phyloP scores from a whole-genome alignment of 1,140 invertebrate genomes.

The Helicoverpa armigera region DNA sequence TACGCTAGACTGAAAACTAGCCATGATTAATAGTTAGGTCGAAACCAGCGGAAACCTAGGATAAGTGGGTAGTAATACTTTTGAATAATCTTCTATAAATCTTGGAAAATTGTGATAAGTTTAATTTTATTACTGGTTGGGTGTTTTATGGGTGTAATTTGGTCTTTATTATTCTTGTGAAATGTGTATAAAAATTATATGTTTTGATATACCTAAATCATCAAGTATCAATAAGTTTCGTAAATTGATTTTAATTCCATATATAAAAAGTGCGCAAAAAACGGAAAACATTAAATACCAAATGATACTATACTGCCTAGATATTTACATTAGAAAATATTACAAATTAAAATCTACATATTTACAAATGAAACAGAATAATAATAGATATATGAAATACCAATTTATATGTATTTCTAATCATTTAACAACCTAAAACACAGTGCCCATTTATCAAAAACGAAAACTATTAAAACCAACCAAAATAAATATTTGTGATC shows the following conservation, averaged over 20 bases:
- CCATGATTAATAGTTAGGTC: conserved; percentile 40
- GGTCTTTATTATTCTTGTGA: not conserved
- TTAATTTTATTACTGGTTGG: conserved; percentile 19
- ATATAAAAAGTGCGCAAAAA: too few relatives aligned
- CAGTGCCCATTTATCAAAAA: not conserved
- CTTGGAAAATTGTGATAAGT: conserved; percentile 31
- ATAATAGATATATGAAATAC: too few relatives aligned
- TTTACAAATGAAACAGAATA: too few relatives aligned
- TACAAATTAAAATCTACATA: too few relatives aligned
- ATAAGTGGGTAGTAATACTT: conserved; percentile 36
- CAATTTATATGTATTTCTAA: too few relatives aligned
- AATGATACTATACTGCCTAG: too few relatives aligned
- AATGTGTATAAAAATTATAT: not conserved
- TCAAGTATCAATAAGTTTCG: too few relatives aligned
- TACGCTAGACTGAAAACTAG: conserved; percentile 8
- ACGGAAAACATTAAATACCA: too few relatives aligned
- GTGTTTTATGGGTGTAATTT: not conserved
- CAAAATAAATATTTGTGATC: not conserved
- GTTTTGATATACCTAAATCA: too few relatives aligned
- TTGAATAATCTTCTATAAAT: conserved; percentile 44
- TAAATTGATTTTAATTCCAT: too few relatives aligned
- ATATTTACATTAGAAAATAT: too few relatives aligned
- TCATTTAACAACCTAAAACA: not conserved
- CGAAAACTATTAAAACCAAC: not conserved
- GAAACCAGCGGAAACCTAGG: conserved; percentile 21